These are phyloP conservation scores for Oryzias melastigma DNA, from an alignment of 2,113 vertebrate species.

Conservation along the genomic window DNA sequence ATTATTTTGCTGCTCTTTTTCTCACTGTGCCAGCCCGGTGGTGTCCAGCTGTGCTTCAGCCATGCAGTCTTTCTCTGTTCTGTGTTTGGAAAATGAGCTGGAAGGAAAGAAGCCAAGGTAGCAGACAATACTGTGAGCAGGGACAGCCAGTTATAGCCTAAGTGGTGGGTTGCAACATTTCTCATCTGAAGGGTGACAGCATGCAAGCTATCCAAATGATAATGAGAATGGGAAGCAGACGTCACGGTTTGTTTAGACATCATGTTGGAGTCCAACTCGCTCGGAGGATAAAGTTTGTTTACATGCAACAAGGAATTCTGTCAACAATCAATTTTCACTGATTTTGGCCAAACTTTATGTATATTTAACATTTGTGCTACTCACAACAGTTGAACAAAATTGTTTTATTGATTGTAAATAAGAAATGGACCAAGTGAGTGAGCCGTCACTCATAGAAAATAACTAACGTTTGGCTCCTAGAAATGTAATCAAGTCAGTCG, in stretches of 20 bases:
- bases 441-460: too few relatives aligned
- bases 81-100: slow-evolving; percentile 32
- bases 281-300: slow-evolving; percentile 13
- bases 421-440: too few relatives aligned
- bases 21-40: not conserved
- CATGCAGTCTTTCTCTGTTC: slow-evolving; percentile 29
- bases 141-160: slow-evolving; percentile 70
- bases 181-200: slow-evolving; percentile 69
- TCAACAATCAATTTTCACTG: too few relatives aligned
- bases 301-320: too few relatives aligned
- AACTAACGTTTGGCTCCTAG: too few relatives aligned
- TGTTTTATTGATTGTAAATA: too few relatives aligned
- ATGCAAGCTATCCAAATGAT: slow-evolving; percentile 72
- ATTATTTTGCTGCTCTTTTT: not conserved
- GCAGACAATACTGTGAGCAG: slow-evolving; percentile 55
- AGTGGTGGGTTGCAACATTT: slow-evolving; percentile 71
- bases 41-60: slow-evolving; percentile 29
- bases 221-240: slow-evolving; percentile 40
- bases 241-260: slow-evolving; percentile 45
- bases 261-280: slow-evolving; percentile 45
- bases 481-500: too few relatives aligned
- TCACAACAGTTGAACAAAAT: too few relatives aligned
- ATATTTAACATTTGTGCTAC: too few relatives aligned
- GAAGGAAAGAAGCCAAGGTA: slow-evolving; percentile 58
- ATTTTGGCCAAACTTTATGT: too few relatives aligned